Conservation (phyloP, 2,888 invertebrate species). For the Aricia artaxerxes region DNA sequence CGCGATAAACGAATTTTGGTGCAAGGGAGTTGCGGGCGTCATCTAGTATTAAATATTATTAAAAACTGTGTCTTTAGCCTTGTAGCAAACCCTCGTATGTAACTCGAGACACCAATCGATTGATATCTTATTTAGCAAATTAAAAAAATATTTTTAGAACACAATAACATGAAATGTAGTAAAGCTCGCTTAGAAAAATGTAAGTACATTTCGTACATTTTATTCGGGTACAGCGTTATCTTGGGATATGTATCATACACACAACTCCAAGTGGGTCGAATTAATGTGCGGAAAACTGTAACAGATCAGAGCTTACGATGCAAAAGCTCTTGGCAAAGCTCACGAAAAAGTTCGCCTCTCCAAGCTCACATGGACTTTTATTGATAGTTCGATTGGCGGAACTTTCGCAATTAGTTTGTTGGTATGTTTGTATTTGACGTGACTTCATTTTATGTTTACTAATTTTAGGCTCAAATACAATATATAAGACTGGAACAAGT, state of each 20-base stretch:
- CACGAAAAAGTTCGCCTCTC: conserved; percentile 8
- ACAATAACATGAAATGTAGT: too few species aligned
- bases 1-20: too few species aligned
- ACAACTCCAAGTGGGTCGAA: conserved; percentile 1
- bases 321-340: conserved; percentile 17
- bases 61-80: too few species aligned
- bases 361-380: conserved; percentile 8
- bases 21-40: too few species aligned
- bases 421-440: neutral
- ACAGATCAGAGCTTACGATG: conserved; percentile 21
- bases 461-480: neutral
- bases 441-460: neutral
- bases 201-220: neutral
- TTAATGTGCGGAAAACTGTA: conserved; percentile 19
- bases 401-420: conserved; percentile 24
- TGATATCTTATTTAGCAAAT: too few species aligned
- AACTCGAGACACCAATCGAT: too few species aligned
- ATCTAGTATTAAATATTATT: too few species aligned
- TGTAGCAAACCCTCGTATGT: too few species aligned
- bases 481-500: neutral
- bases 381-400: conserved; percentile 24
- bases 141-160: too few species aligned
- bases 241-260: neutral
- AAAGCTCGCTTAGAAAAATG: neutral
- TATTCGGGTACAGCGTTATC: neutral